These are phyloP conservation scores for Ascidia mentula DNA, from an alignment of 23 tunicate genomes.

Conservation along the genomic window DNA sequence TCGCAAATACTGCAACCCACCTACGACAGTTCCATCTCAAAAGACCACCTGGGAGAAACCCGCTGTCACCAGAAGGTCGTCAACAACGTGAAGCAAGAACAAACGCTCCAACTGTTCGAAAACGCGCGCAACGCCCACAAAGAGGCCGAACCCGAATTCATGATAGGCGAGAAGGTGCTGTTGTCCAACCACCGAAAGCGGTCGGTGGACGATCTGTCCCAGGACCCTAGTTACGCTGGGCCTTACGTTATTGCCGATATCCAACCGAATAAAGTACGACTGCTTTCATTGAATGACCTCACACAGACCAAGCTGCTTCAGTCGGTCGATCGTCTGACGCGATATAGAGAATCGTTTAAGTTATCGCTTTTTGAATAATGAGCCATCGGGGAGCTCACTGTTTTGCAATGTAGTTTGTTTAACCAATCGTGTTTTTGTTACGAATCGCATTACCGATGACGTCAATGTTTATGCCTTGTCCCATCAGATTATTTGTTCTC, in stretches of 20 bases:
- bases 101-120: constrained; percentile 26
- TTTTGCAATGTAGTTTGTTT: no score
- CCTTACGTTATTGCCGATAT: constrained; percentile 48
- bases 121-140: constrained; percentile 24
- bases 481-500: no score
- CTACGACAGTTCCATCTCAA: constrained; percentile 25
- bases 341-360: constrained; percentile 41
- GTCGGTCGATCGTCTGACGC: constrained; percentile 21
- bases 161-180: constrained; percentile 56
- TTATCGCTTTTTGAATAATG: constrained; percentile 44
- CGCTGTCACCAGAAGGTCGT: constrained; percentile 31
- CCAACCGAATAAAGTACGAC: constrained; percentile 45
- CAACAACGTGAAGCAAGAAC: constrained; percentile 20
- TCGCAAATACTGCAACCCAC: constrained; percentile 27
- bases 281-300: constrained; percentile 38
- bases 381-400: no score
- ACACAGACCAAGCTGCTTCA: constrained; percentile 34
- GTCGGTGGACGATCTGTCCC: constrained; percentile 7
- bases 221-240: constrained; percentile 23
- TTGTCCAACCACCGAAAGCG: constrained; percentile 39
- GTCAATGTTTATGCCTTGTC: no score
- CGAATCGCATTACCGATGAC: no score
- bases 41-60: constrained; percentile 17
- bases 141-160: constrained; percentile 14
- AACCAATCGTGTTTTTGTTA: no score